Evolutionary conservation across 2,888 invertebrate species (phyloP).

Genomic region (Steromphala cineraria): DNA sequence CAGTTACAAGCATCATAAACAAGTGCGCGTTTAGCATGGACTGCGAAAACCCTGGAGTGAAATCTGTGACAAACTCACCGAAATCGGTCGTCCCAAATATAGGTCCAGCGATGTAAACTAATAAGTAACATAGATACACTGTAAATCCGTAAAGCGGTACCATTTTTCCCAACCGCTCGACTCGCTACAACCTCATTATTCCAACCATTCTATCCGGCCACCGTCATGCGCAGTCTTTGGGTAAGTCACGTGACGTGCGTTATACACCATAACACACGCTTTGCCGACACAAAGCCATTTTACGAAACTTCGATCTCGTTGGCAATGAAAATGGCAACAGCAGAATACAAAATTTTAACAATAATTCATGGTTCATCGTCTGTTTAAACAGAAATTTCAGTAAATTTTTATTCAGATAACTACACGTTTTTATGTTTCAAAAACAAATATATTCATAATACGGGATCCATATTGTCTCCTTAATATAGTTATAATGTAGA

Average conservation of each 20-base stretch:
- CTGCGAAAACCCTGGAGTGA: not conserved
- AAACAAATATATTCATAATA: no score
- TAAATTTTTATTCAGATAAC: no score
- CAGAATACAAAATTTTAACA: no score
- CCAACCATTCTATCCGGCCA: not conserved
- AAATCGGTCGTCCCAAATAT: not conserved
- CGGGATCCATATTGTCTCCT: no score
- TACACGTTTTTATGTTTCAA: no score
- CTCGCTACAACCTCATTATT: not conserved
- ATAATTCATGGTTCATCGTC: no score
- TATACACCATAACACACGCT: not conserved
- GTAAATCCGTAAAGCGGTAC: not conserved
- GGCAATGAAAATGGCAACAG: no score
- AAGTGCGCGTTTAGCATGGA: not conserved
- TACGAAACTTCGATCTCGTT: not conserved
- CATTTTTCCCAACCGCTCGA: not conserved
- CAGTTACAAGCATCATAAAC: not conserved
- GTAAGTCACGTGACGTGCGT: not conserved
- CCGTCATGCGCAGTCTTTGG: not conserved
- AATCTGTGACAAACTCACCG: not conserved
- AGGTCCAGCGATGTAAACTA: not conserved
- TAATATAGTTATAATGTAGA: no score
- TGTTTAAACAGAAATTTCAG: no score
- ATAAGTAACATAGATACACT: not conserved
- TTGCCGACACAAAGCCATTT: not conserved